A percentile compares a stretch with the other conserved stretches of the same genome.
Evolutionary conservation across 1,140 invertebrate species (phyloP).

Genomic region (Drepana arcuata): DNA sequence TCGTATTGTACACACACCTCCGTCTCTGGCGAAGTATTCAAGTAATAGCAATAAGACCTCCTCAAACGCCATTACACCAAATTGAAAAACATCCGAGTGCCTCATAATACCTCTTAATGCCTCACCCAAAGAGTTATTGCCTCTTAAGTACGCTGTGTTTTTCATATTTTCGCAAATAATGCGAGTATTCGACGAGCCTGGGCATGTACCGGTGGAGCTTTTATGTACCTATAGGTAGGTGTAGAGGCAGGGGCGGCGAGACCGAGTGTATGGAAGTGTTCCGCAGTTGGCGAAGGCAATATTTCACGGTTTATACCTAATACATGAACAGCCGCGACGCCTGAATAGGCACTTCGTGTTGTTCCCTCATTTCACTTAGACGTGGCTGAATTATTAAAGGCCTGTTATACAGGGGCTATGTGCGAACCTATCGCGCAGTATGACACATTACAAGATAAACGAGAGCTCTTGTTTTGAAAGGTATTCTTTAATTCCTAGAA

Average conservation of each 20-base stretch:
- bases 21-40: constrained; percentile 8
- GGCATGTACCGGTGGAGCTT: not conserved
- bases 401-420: constrained; percentile 9
- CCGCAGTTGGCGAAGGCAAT: constrained; percentile 6
- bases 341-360: constrained; percentile 13
- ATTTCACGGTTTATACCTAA: constrained; percentile 23
- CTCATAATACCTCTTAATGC: constrained; percentile 49
- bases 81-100: constrained; percentile 62
- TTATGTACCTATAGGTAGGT: constrained; percentile 1
- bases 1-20: too few relatives aligned
- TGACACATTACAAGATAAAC: too few relatives aligned
- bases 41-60: constrained; percentile 24
- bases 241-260: too few relatives aligned
- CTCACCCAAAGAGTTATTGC: constrained; percentile 30
- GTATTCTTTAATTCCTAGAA: too few relatives aligned
- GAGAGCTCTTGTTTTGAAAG: too few relatives aligned
- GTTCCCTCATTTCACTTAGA: constrained; percentile 25
- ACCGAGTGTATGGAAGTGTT: too few relatives aligned
- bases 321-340: constrained; percentile 16
- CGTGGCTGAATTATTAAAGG: constrained; percentile 29
- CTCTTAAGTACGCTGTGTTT: constrained; percentile 38
- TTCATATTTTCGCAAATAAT: constrained; percentile 50
- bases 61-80: constrained; percentile 44
- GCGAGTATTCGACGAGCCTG: constrained; percentile 11
- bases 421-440: constrained; percentile 2